Evolutionary conservation across 2,797 vertebrate genomes (phyloP).

Genomic region (Stomatorhinus walkeri): DNA sequence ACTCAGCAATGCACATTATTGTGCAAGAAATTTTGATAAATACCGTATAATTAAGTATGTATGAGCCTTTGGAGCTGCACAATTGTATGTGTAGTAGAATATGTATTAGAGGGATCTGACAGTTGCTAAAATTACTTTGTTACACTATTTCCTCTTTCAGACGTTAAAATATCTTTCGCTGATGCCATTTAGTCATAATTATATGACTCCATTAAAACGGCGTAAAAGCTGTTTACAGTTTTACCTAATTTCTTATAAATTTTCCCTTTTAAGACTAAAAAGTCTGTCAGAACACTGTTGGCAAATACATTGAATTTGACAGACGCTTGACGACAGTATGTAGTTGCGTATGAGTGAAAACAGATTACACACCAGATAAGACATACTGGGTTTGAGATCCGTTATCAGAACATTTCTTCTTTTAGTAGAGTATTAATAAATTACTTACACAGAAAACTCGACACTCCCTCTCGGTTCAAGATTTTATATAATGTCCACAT

Average conservation of each 20-base stretch:
- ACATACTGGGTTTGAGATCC: background rate
- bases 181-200: background rate
- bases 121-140: background rate
- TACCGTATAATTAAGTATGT: background rate
- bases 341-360: background rate
- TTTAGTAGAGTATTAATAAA: background rate
- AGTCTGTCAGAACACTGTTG: background rate
- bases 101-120: background rate
- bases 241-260: background rate
- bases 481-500: background rate
- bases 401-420: background rate
- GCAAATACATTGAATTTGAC: background rate
- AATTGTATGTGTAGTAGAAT: background rate
- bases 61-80: background rate
- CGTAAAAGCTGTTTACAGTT: background rate
- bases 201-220: background rate
- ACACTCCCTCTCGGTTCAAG: background rate
- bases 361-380: background rate
- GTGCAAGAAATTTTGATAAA: background rate
- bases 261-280: background rate
- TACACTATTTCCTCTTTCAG: background rate
- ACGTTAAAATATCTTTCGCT: background rate
- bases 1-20: background rate
- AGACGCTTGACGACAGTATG: background rate
- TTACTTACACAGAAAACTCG: background rate